Base-by-base conservation (phyloP, 2,113 vertebrate species). In the Cottus gobio region DNA sequence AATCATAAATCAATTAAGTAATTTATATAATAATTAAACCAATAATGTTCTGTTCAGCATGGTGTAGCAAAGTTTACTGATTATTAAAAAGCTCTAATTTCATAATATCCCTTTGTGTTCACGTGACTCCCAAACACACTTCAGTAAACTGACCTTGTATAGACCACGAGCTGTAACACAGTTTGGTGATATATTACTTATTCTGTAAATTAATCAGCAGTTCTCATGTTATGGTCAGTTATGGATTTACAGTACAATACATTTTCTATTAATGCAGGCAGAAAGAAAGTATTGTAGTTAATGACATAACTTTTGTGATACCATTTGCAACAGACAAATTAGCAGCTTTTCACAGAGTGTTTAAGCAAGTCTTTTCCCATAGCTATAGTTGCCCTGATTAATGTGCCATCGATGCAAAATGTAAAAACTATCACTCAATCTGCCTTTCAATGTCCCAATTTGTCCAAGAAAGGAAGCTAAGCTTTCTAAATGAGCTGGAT, bases 381-480 rank as follows among this genome's bases (percentile, higher is more conserved):
- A 78, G 85, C 85, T 79, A 68, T 85, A 78, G 71, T 87, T 82
- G 69, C 67, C 82, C 84, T 86, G 83, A 89, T 88, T 90, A 87
- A 90, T 84, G 81, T 89, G 86, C 75, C 90, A 85, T 83, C 84
- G 80, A 83, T 89, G 80, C 78, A 77, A 87, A 91, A 90, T 91
- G 75, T 87, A 85, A 90, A 86, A 91, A 85, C 83, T 77, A 86
- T 87, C 83, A 90, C 72, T 93, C 83, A 90, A 92, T 91, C 87
- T 88, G 87, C 89, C 87, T 92, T 84, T 93, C 86, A 90, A 85
- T 91, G 90, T 91, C 86, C 88, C 82, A 89, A 89, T 91, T 90
- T 90, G 88, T 92, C 81, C 83, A 85, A 82, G 87, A n/a, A n/a
- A 89, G 80, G 81, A 87, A 86, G 89, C 87, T 87, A 84, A 70